Evolutionary conservation across 1,140 invertebrate species (phyloP), one percentile per base, ranked within the genome.

Genomic region (Wasmannia auropunctata): DNA sequence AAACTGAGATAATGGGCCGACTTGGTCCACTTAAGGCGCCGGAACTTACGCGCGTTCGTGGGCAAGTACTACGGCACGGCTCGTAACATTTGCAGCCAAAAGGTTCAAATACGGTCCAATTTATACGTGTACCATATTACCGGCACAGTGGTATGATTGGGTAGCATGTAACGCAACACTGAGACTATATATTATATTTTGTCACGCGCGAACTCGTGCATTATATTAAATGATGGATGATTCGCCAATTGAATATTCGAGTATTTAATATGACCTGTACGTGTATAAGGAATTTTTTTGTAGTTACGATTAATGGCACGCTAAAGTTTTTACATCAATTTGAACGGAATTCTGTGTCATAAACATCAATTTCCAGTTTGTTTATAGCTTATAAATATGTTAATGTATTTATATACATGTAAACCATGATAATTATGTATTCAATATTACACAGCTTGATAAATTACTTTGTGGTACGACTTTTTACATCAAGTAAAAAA

Each of bases 1-100:
- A 86, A 92, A 91, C 91, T 80, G 88, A 87, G 88, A 92, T 92
- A 92, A 92, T 92, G 86, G 91, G 88, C 49, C 69, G 91, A 92
- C 88, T 91, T 92, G 87, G 91, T 91, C 86, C 90, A 92, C 91
- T 91, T 90, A 90, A 92, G 87, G 79, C 56, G 56, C 37, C 69
- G 22, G 65, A 90, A 90, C 89, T 90, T 90, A 90, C 81, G 70
- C 81, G 80, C 79, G 81, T 90, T 51, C 75, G 56, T 46, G 86
- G 63, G 34, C 88, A 60, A 90, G 58, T 70, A 87, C 34, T 14
- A 62, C 28, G 14, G 67, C 51, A 69, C 37, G 19, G 74, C 85
- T 90, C 70, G 89, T 87, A 90, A 90, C 89, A 90, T 75, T 90
- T 90, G 86, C 81, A 86, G 37, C 34, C 88, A 76, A 90, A 88